Evolutionary conservation across 92 coral and sea anemone species (phyloP), one percentile per base, ranked within the genome.

Genomic region (Plumapathes pennacea): DNA sequence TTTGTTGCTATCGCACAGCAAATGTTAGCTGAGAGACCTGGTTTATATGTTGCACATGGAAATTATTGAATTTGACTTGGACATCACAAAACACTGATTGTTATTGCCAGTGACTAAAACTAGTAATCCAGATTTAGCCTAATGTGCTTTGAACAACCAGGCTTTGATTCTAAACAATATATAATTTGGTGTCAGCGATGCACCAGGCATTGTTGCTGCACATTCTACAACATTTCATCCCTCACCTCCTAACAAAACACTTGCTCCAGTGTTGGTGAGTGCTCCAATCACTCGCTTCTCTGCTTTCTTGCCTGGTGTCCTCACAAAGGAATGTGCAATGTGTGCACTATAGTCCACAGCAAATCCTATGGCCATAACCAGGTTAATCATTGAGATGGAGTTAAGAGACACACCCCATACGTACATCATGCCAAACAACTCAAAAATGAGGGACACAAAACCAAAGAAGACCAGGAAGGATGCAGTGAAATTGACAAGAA

Each of bases 391-490:
- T 3, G 83, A 76, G 25, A 76, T 57, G 1, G 71, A 40, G 26
- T 76, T 76, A 31, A 76, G 54, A 1, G 83, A 65, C 14, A 76
- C 83, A 14, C 61, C 69, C 69, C 74, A 58, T 6, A 76, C 24
- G 17, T 32, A 68, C 83, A 76, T 67, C 78, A 77, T 45, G 20
- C 76, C 83, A 76, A 76, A 76, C 62, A 76, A 56, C 67, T 67
- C 83, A 26, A 76, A 57, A 8, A 76, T 50, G 26, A 76, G 29
- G 32, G 83, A 49, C 38, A 58, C 76, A 28, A 76, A 76, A 38
- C 70, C 73, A 5, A 48, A 32, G 41, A 57, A 57, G 54, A 76
- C 83, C 21, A 76, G 38, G 6, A 76, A 31, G 6, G 76, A 54
- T 13, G 43, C 76, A 1, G 46, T 29, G 13, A 76, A 20, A 29